Percentiles rank a stretch among this genome's conserved stretches.
Conservation (phyloP, 2,888 invertebrate genomes). For the Chrysolina americana region DNA sequence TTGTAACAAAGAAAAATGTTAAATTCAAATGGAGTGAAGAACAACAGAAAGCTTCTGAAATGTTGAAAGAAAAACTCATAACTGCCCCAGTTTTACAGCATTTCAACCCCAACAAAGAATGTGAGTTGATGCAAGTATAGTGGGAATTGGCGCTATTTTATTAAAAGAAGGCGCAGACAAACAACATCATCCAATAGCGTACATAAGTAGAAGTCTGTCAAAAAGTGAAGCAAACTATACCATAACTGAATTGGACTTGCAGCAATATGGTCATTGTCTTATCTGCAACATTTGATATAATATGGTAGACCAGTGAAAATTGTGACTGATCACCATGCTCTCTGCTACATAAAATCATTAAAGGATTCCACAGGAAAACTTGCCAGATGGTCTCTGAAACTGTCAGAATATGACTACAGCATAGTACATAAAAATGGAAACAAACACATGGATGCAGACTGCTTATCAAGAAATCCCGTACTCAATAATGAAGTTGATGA, state of each 20-base stretch:
- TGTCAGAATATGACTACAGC: slow-evolving; percentile 4
- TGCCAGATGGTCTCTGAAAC: slow-evolving; percentile 29
- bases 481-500: not conserved
- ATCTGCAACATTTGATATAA: slow-evolving; percentile 16
- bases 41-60: slow-evolving; percentile 15
- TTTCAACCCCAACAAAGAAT: slow-evolving; percentile 35
- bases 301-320: slow-evolving; percentile 32
- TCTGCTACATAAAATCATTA: slow-evolving; percentile 34
- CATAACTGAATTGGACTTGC: slow-evolving; percentile 35
- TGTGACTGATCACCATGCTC: slow-evolving; percentile 7
- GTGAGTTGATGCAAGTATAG: slow-evolving; percentile 30
- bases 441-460: slow-evolving; percentile 8
- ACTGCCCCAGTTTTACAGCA: slow-evolving; percentile 27
- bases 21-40: slow-evolving; percentile 18
- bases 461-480: not conserved
- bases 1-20: slow-evolving; percentile 30
- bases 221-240: not conserved
- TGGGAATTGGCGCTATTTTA: too few species aligned
- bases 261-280: slow-evolving; percentile 20
- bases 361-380: slow-evolving; percentile 37
- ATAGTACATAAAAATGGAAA: slow-evolving; percentile 5
- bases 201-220: too few species aligned
- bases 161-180: slow-evolving; percentile 27
- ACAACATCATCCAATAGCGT: slow-evolving; percentile 27
- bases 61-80: slow-evolving; percentile 16